Evolutionary conservation across 2,888 invertebrate species (phyloP).

Genomic region (Tenthredo scrophulariae): DNA sequence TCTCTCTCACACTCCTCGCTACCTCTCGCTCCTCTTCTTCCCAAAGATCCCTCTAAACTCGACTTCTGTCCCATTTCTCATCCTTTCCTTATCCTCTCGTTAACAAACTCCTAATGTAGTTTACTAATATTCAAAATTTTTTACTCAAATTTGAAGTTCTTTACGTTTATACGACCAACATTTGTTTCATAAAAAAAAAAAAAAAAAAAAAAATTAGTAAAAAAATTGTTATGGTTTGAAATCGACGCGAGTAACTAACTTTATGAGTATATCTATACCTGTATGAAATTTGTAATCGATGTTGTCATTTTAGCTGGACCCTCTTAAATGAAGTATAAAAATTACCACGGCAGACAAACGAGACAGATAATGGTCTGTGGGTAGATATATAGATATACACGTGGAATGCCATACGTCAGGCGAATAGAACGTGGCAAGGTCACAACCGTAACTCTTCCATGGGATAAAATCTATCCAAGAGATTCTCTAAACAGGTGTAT

Average conservation of each 20-base stretch:
- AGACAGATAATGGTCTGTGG: conserved; percentile 36
- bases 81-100: conserved; percentile 19
- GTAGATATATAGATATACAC: conserved; percentile 26
- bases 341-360: conserved; percentile 18
- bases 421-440: conserved; percentile 40
- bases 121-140: not conserved
- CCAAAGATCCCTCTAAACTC: conserved; percentile 24
- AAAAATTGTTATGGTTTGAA: not conserved
- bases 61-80: conserved; percentile 14
- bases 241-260: not conserved
- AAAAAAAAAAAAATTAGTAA: not conserved
- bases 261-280: not conserved
- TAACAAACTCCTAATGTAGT: not conserved
- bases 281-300: not conserved
- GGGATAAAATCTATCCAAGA: conserved; percentile 39
- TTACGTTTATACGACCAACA: not conserved
- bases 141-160: not conserved
- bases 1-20: conserved; percentile 22
- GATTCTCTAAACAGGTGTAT: conserved; percentile 50
- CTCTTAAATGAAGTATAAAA: not conserved
- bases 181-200: not conserved
- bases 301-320: not conserved
- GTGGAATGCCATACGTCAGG: conserved; percentile 40
- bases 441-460: conserved; percentile 28
- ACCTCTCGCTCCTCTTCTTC: not conserved